These are phyloP conservation scores for Tokudaia muenninki DNA, from an alignment of 2,797 vertebrate species.

Conservation along the genomic window DNA sequence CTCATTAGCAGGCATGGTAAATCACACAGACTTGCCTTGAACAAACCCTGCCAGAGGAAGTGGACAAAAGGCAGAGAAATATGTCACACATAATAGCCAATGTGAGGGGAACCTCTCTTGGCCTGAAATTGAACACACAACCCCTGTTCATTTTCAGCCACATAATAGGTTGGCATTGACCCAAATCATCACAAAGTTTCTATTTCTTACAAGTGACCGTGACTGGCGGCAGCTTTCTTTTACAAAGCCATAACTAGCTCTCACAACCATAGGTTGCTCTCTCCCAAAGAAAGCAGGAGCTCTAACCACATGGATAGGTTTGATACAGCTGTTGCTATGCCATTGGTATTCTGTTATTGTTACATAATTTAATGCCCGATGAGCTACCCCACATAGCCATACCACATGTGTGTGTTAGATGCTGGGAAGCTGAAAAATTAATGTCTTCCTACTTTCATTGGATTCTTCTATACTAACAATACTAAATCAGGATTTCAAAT, in stretches of 20 bases:
- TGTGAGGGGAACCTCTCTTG: neutral
- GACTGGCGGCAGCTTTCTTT: neutral
- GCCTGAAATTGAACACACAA: neutral
- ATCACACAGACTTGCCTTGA: constrained; percentile 32
- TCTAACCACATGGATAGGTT: neutral
- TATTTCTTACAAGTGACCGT: neutral
- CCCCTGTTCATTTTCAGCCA: constrained; percentile 7
- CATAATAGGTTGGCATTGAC: constrained; percentile 27
- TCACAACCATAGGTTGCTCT: neutral
- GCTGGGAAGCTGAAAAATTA: constrained; percentile 27
- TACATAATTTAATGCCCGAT: constrained; percentile 43
- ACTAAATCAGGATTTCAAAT: constrained; percentile 70
- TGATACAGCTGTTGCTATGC: neutral
- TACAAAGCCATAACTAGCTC: neutral
- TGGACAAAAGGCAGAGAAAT: constrained; percentile 39
- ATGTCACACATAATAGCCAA: neutral
- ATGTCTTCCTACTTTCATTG: constrained; percentile 37
- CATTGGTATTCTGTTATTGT: constrained; percentile 9
- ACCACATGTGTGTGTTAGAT: neutral
- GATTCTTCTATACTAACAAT: constrained; percentile 40
- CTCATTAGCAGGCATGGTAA: constrained; percentile 25
- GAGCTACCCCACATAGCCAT: neutral
- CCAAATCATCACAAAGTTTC: constrained; percentile 18
- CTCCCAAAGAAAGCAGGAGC: neutral
- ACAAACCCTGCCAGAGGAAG: constrained; percentile 39